These are phyloP conservation scores for Tapirus indicus DNA, from an alignment of 2,797 vertebrate species.

Conservation along the genomic window DNA sequence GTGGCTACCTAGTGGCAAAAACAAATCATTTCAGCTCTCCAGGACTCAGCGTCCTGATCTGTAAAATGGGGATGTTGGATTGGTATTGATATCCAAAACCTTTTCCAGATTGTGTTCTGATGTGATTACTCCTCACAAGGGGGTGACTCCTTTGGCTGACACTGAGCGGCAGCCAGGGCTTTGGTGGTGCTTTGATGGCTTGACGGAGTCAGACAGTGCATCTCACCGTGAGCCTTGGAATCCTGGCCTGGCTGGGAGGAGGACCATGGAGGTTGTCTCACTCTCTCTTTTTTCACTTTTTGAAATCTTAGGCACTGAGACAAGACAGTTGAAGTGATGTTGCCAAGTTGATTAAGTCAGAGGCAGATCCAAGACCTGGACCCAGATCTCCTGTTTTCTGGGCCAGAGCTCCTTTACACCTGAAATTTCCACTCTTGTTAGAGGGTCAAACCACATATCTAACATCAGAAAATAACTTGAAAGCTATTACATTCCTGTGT, in stretches of 20 bases:
- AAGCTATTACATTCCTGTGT: not conserved
- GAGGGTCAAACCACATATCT: not conserved
- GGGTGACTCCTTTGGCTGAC: not conserved
- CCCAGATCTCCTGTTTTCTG: not conserved
- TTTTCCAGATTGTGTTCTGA: not conserved
- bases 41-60: not conserved
- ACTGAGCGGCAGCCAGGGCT: not conserved
- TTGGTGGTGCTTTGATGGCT: not conserved
- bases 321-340: not conserved
- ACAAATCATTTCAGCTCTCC: not conserved
- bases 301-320: not conserved
- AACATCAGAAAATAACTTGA: conserved; percentile 4
- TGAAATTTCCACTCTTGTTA: not conserved
- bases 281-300: not conserved
- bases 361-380: not conserved
- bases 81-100: not conserved
- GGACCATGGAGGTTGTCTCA: not conserved
- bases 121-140: not conserved
- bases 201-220: not conserved
- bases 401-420: not conserved
- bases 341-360: not conserved
- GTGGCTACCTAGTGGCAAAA: not conserved
- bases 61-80: not conserved
- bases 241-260: not conserved
- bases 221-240: not conserved